Conservation (phyloP, 2,113 vertebrate species). For the Perognathus longimembris region DNA sequence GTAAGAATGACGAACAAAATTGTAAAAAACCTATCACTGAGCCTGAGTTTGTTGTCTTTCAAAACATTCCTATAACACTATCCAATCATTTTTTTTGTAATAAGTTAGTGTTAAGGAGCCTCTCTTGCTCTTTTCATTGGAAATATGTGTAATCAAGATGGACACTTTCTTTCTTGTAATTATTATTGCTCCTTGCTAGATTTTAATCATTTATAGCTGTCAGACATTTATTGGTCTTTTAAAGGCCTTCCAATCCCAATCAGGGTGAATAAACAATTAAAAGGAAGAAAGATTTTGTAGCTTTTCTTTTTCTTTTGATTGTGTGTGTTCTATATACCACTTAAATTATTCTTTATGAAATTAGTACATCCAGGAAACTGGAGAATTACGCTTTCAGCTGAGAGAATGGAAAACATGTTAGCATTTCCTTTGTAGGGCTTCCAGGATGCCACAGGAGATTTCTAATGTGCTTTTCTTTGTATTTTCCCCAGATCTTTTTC, state of each 20-base stretch:
- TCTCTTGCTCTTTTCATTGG: slow-evolving; percentile 65
- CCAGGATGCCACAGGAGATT: slow-evolving; percentile 71
- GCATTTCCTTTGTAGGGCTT: slow-evolving; percentile 73
- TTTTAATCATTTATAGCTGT: slow-evolving; percentile 83
- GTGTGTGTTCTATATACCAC: slow-evolving; percentile 76
- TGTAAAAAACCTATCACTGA: neutral
- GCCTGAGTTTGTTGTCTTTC: neutral
- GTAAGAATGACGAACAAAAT: neutral
- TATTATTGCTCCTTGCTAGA: slow-evolving; percentile 66
- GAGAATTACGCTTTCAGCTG: slow-evolving; percentile 69
- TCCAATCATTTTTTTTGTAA: slow-evolving; percentile 50
- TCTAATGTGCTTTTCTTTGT: slow-evolving; percentile 62
- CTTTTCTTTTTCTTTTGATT: slow-evolving; percentile 74
- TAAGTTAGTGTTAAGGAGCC: slow-evolving; percentile 57
- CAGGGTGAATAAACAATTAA: slow-evolving; percentile 75
- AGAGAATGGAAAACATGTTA: slow-evolving; percentile 71
- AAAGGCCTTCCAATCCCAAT: slow-evolving; percentile 81
- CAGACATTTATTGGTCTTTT: slow-evolving; percentile 79
- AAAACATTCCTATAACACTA: neutral
- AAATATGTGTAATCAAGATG: slow-evolving; percentile 74
- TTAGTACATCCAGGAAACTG: slow-evolving; percentile 76
- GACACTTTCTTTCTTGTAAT: slow-evolving; percentile 80
- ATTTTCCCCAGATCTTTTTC: slow-evolving; percentile 66
- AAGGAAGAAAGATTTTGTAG: slow-evolving; percentile 76
- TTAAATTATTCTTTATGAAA: slow-evolving; percentile 79